Conservation (phyloP, 1,140 invertebrate species). For the Littorina saxatilis region DNA sequence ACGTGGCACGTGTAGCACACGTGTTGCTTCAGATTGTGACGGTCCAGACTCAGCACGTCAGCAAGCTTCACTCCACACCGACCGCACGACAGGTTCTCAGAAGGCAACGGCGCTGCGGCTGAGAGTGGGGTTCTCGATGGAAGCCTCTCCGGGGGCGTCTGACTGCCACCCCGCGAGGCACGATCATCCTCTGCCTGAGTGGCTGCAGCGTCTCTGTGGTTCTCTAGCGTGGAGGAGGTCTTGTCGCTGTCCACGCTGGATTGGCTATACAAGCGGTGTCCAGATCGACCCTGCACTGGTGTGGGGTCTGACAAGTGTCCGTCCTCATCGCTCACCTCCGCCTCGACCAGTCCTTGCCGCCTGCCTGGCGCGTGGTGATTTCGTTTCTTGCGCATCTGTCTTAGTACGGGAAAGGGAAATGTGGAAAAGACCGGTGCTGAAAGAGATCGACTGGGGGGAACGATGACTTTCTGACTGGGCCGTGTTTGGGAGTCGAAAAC, state of each 20-base stretch:
- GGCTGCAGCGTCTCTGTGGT: too few relatives aligned
- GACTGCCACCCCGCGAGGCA: not conserved
- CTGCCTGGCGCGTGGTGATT: not conserved
- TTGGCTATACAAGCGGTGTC: not conserved
- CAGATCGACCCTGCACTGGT: not conserved
- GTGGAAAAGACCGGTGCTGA: too few relatives aligned
- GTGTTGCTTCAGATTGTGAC: conserved; percentile 60
- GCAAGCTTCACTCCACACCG: conserved; percentile 50
- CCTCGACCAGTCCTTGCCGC: not conserved
- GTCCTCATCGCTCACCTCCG: not conserved
- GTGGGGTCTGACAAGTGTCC: conserved; percentile 13
- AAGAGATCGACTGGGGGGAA: not conserved
- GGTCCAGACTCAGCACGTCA: conserved; percentile 52
- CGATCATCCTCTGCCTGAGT: not conserved
- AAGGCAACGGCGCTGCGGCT: not conserved
- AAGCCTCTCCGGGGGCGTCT: too few relatives aligned
- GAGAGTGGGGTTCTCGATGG: conserved; percentile 14
- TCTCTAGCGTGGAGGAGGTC: conserved; percentile 11
- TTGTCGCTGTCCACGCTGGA: not conserved
- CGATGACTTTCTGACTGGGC: not conserved
- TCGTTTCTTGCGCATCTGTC: too few relatives aligned
- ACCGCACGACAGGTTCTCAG: conserved; percentile 53
- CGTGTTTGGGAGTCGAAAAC: not conserved
- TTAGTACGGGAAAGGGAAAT: too few relatives aligned
- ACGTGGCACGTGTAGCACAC: conserved; percentile 58